Evolutionary conservation across 1,140 invertebrate genomes (phyloP).

Genomic region (Diabrotica virgifera): DNA sequence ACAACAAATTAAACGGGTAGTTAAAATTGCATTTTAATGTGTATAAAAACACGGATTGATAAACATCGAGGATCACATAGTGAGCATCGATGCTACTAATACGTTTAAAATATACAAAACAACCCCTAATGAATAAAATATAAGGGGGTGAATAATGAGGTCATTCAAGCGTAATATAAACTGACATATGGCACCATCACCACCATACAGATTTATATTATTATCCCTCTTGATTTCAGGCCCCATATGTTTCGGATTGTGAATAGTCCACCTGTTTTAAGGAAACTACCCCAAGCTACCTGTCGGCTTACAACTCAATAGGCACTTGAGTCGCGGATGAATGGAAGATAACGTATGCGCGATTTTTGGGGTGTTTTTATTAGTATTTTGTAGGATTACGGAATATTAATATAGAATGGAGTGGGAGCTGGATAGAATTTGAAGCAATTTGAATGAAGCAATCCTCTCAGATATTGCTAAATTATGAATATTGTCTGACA

Average conservation of each 20-base stretch:
- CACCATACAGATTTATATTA: conserved; percentile 33
- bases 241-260: conserved; percentile 13
- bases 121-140: conserved; percentile 26
- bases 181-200: conserved; percentile 30
- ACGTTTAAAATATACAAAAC: conserved; percentile 26
- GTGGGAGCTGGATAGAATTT: too few species aligned
- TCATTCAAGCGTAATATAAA: conserved; percentile 27
- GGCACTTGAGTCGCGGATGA: background rate
- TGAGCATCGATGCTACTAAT: conserved; percentile 6
- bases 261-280: background rate
- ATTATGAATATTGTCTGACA: too few species aligned
- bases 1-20: background rate
- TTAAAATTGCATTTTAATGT: background rate
- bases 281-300: background rate
- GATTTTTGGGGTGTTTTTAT: too few species aligned
- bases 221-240: conserved; percentile 18
- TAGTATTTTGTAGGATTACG: too few species aligned
- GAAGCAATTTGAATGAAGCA: too few species aligned
- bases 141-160: conserved; percentile 27
- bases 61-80: background rate
- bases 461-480: too few species aligned
- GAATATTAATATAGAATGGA: too few species aligned
- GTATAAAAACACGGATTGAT: background rate
- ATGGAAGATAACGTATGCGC: too few species aligned
- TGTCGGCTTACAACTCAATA: background rate